Evolutionary conservation across 2,888 invertebrate species (phyloP).

Genomic region (Icerya purchasi): DNA sequence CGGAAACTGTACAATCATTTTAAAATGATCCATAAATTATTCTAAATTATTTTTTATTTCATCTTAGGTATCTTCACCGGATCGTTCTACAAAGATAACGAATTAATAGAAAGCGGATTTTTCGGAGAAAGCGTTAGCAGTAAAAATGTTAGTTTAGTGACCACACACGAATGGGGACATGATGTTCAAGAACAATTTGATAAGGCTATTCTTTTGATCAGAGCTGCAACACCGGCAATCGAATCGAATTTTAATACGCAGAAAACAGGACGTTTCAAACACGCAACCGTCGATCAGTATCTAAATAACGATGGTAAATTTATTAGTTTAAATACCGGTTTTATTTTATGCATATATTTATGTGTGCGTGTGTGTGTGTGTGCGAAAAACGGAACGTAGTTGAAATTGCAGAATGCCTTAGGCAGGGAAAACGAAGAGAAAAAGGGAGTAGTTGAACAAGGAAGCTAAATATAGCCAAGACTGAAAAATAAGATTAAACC

Average conservation of each 20-base stretch:
- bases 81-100: constrained; percentile 61
- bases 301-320: constrained; percentile 36
- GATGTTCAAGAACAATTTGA: constrained; percentile 35
- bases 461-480: too few species aligned
- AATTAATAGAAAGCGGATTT: constrained; percentile 52
- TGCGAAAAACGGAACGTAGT: too few species aligned
- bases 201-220: constrained; percentile 44
- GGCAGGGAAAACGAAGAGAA: too few species aligned
- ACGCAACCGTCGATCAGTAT: constrained; percentile 45
- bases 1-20: too few species aligned
- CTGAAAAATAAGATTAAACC: too few species aligned
- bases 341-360: too few species aligned
- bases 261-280: constrained; percentile 58
- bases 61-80: constrained; percentile 47
- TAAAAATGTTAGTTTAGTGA: constrained; percentile 53
- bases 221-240: constrained; percentile 48
- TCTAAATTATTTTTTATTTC: constrained; percentile 1
- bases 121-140: constrained; percentile 55
- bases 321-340: constrained; percentile 33
- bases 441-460: too few species aligned
- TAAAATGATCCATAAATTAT: too few species aligned
- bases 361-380: too few species aligned
- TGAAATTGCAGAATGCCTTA: too few species aligned
- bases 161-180: constrained; percentile 54
- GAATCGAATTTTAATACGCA: constrained; percentile 60